A percentile compares a stretch with the other conserved stretches of the same genome.
Conservation (phyloP, 2,888 invertebrate species). For the Apotomis turbidana region DNA sequence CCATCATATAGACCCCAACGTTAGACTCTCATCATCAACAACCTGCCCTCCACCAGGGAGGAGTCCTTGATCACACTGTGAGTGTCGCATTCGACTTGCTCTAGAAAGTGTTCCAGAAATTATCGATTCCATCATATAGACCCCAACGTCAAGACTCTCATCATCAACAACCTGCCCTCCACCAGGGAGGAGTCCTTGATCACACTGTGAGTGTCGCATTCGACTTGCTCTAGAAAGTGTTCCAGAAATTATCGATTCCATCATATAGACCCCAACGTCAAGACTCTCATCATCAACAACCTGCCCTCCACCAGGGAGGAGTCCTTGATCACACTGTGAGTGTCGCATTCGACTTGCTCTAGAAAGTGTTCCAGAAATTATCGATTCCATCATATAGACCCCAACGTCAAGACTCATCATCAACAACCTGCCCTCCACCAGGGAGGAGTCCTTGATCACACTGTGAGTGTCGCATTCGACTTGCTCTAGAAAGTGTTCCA, state of each 20-base stretch:
- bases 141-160: slow-evolving; percentile 79
- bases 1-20: slow-evolving; percentile 79
- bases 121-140: slow-evolving; percentile 69
- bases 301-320: no score
- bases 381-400: no score
- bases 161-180: slow-evolving; percentile 79
- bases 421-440: no score
- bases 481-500: no score
- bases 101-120: slow-evolving; percentile 83
- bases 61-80: slow-evolving; percentile 79
- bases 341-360: no score
- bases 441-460: no score
- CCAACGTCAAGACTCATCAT: no score
- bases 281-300: slow-evolving; percentile 47
- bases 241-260: slow-evolving; percentile 67
- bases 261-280: slow-evolving; percentile 82
- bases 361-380: no score
- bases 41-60: slow-evolving; percentile 79
- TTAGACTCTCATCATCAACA: slow-evolving; percentile 72
- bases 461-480: no score
- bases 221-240: slow-evolving; percentile 87
- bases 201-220: slow-evolving; percentile 85
- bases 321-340: no score
- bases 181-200: slow-evolving; percentile 80
- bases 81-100: slow-evolving; percentile 87